Percentiles rank a stretch among this genome's conserved stretches.
Conservation (phyloP, 2,888 invertebrate species). For the Drosophila borealis region DNA sequence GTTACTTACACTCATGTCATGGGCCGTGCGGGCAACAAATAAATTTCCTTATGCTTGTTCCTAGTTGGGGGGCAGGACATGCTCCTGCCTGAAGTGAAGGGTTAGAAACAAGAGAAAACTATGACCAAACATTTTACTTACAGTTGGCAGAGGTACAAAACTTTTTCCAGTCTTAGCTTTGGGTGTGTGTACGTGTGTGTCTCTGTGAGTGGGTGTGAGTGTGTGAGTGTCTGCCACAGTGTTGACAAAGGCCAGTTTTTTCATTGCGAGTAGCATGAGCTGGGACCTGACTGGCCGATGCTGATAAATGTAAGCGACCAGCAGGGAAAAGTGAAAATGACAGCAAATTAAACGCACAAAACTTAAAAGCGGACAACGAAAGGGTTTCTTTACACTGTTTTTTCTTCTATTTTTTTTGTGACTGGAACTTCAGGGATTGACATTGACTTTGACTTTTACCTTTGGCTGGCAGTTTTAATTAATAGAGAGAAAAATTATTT, state of each 20-base stretch:
- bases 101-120: constrained; percentile 56
- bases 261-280: neutral
- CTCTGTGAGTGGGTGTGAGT: neutral
- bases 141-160: constrained; percentile 60
- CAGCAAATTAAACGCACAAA: constrained; percentile 73
- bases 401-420: neutral
- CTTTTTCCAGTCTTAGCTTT: constrained; percentile 51
- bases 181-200: neutral
- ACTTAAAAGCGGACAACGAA: constrained; percentile 58
- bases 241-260: constrained; percentile 66
- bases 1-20: constrained; percentile 57
- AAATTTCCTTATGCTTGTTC: constrained; percentile 59
- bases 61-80: constrained; percentile 4
- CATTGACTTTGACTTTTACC: constrained; percentile 44
- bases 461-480: constrained; percentile 67
- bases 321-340: constrained; percentile 57
- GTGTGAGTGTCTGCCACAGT: constrained; percentile 51
- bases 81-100: constrained; percentile 7
- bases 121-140: constrained; percentile 69
- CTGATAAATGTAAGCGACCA: constrained; percentile 59
- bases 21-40: constrained; percentile 50
- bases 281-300: constrained; percentile 41
- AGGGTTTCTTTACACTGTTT: neutral
- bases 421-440: constrained; percentile 24
- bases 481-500: constrained; percentile 65